Percentiles rank a stretch among this genome's conserved stretches.
Evolutionary conservation across 2,888 invertebrate genomes (phyloP).

Genomic region (Clusia tigrina): DNA sequence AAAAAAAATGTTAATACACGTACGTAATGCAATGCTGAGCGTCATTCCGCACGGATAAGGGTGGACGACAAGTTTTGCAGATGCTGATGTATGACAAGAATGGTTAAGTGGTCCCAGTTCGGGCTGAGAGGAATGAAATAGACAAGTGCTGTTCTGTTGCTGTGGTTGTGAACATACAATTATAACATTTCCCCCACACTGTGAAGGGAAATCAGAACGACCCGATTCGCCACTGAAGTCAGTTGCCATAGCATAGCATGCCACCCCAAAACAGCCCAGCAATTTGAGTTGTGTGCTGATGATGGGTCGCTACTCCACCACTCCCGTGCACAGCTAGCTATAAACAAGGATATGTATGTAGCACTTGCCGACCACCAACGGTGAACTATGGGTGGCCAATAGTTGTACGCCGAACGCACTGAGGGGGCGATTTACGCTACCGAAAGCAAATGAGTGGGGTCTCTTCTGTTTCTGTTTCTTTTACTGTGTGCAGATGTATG

Average conservation of each 20-base stretch:
- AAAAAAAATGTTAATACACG: neutral
- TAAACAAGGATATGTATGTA: neutral
- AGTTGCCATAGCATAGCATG: neutral
- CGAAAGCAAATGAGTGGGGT: neutral
- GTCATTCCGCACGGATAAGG: neutral
- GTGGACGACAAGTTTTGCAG: neutral
- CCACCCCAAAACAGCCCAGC: too few relatives aligned
- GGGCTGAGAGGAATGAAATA: neutral
- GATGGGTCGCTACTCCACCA: too few relatives aligned
- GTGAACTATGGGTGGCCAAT: constrained; percentile 44
- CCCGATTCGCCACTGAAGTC: neutral
- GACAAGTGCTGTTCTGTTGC: neutral
- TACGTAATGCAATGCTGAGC: neutral
- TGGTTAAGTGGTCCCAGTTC: neutral
- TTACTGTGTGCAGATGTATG: constrained; percentile 41
- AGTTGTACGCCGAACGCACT: neutral
- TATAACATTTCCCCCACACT: too few relatives aligned
- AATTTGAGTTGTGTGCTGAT: too few relatives aligned
- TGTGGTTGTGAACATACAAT: too few relatives aligned
- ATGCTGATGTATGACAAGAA: neutral
- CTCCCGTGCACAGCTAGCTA: constrained; percentile 1
- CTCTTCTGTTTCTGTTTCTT: constrained; percentile 27
- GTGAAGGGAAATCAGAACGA: too few relatives aligned
- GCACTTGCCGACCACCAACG: constrained; percentile 6
- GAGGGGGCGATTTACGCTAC: neutral